Evolutionary conservation across 1,140 invertebrate genomes (phyloP).

Genomic region (Onthophagus taurus): DNA sequence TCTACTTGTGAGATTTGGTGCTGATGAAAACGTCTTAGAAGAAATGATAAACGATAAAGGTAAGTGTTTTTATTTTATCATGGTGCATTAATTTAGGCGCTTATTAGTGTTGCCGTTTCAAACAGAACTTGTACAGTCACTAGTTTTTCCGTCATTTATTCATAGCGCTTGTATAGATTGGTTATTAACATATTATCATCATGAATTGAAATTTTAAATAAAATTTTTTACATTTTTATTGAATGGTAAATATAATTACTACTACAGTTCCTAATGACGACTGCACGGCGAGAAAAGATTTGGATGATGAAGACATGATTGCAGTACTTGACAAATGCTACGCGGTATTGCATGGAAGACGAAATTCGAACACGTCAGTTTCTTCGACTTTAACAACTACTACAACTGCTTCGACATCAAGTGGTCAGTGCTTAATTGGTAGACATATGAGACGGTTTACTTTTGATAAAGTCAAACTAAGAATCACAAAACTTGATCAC

Average conservation of each 20-base stretch:
- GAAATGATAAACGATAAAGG: slow-evolving; percentile 67
- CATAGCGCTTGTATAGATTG: neutral
- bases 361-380: slow-evolving; percentile 33
- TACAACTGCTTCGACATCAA: slow-evolving; percentile 40
- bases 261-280: slow-evolving; percentile 54
- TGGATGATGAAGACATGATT: slow-evolving; percentile 57
- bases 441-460: slow-evolving; percentile 54
- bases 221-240: slow-evolving; percentile 3
- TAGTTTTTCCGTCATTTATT: slow-evolving; percentile 8
- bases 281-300: slow-evolving; percentile 55
- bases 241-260: slow-evolving; percentile 9
- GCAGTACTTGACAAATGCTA: slow-evolving; percentile 63
- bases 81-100: slow-evolving; percentile 6
- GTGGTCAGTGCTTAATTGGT: slow-evolving; percentile 44
- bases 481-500: slow-evolving; percentile 65
- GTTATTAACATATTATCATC: neutral
- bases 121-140: slow-evolving; percentile 11
- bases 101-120: slow-evolving; percentile 10
- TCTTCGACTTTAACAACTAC: slow-evolving; percentile 31
- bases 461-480: slow-evolving; percentile 59
- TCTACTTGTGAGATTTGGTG: slow-evolving; percentile 58
- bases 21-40: slow-evolving; percentile 51
- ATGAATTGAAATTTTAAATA: neutral
- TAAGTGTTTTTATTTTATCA: slow-evolving; percentile 34
- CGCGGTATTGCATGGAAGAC: slow-evolving; percentile 51